Conservation (phyloP, 2,113 vertebrate species). For the Amphiprion percula region DNA sequence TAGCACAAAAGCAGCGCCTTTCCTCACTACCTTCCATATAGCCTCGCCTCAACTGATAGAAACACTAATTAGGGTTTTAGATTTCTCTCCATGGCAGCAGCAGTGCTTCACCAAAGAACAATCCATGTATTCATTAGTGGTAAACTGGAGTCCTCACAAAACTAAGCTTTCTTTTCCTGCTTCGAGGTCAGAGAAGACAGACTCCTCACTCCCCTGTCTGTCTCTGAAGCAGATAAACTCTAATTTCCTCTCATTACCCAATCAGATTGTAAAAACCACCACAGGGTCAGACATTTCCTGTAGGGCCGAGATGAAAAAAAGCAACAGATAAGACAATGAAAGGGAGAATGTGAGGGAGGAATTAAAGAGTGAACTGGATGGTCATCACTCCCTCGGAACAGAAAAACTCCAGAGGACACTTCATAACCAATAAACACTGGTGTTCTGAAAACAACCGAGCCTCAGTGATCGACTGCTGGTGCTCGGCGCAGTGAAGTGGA, state of each 20-base stretch:
- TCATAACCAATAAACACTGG: conserved; percentile 1
- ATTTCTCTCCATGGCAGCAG: conserved; percentile 22
- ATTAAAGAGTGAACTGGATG: neutral
- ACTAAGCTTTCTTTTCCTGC: conserved; percentile 39
- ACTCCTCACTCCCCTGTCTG: conserved; percentile 43
- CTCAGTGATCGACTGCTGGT: neutral
- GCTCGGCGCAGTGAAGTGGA: conserved; percentile 21
- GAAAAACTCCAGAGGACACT: conserved; percentile 1
- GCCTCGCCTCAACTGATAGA: conserved; percentile 21
- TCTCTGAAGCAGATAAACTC: conserved; percentile 53
- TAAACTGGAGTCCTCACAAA: conserved; percentile 38
- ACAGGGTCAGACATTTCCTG: conserved; percentile 31
- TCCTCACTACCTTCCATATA: neutral
- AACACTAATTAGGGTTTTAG: conserved; percentile 37
- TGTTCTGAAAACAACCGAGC: neutral
- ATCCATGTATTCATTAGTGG: conserved; percentile 27
- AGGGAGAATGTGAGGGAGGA: conserved; percentile 7
- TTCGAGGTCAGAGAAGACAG: conserved; percentile 31
- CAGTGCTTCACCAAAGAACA: neutral
- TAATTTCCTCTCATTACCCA: conserved; percentile 63
- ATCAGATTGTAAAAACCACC: conserved; percentile 50
- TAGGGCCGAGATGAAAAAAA: neutral
- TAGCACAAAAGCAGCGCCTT: neutral
- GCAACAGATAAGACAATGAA: neutral
- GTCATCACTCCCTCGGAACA: neutral